Base-by-base conservation (phyloP, 2,113 vertebrate genomes). In the Bambusicola thoracicus region DNA sequence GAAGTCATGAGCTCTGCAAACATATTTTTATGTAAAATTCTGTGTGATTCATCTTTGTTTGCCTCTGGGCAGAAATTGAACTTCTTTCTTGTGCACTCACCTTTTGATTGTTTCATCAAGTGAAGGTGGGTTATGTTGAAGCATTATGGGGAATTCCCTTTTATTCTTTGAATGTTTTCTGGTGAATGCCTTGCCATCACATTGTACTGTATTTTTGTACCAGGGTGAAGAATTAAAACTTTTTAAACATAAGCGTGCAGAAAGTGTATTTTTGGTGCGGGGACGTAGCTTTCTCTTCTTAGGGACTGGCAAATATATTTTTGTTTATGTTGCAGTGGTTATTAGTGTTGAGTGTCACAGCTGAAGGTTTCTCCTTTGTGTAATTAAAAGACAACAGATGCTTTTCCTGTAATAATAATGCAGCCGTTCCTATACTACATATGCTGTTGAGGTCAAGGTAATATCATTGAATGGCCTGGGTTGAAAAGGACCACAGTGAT, bases 181-280 rank as follows among this genome's bases (percentile, higher is more conserved):
- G 92, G 94, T 40, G 22, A 87, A 93, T 95, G 96, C 96, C 96
- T 97, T 97, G 97, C 94, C 96, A 97, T 95, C 92, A 97, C 82
- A 95, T 97, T 98, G 96, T 96, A 96, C 93, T 98, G 97, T 98
- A 98, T 98, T 98, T 98, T 98, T 98, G 96, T 98, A 98, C 93
- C 90, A 86, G 81, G 94, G 73, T 98, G 94, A 96, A 95, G 94
- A 77, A 95, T 92, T 90, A 96, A 96, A 97, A 89, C 95, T 98
- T 98, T 98, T 97, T 95, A 97, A 97, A 97, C 96, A 94, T 86
- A 93, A 95, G 36, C 51, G 8, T 77, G 91, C 69, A 53, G 56
- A 75, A 20, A 46, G 44, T 78, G 92, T 12, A 24, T 48, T 22
- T 24, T 24, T 48, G 20, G 20, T 91, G 53, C 75, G 87, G 36